These are phyloP conservation scores for Drosophila santomea DNA, from an alignment of 1,140 invertebrate species.

Conservation along the genomic window DNA sequence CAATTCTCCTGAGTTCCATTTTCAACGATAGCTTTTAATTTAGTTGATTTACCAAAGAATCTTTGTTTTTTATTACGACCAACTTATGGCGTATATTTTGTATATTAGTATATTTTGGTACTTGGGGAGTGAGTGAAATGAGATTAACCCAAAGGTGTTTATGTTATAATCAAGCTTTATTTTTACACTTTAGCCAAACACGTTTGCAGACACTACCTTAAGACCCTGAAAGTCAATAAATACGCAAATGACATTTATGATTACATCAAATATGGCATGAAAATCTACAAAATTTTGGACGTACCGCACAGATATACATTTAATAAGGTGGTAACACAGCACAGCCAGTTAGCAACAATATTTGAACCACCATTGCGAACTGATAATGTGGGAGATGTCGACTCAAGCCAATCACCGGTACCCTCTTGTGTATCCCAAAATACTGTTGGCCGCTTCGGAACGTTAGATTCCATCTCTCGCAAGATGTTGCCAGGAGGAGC, in stretches of 20 bases:
- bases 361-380: too few species aligned
- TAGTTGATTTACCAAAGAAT: slow-evolving; percentile 71
- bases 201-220: slow-evolving; percentile 48
- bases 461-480: not conserved
- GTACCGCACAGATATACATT: not conserved
- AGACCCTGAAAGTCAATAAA: slow-evolving; percentile 66
- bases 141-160: slow-evolving; percentile 56
- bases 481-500: not conserved
- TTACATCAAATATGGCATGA: not conserved
- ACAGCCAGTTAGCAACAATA: not conserved
- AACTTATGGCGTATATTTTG: slow-evolving; percentile 25
- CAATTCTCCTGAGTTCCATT: slow-evolving; percentile 54
- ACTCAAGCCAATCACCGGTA: not conserved
- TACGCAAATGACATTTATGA: slow-evolving; percentile 53
- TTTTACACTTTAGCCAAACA: slow-evolving; percentile 60
- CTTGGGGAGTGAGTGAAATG: slow-evolving; percentile 33
- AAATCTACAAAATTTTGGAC: not conserved
- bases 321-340: not conserved
- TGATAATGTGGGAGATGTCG: not conserved
- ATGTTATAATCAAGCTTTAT: slow-evolving; percentile 63
- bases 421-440: not conserved
- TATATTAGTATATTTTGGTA: slow-evolving; percentile 50
- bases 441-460: not conserved
- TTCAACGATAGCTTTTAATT: slow-evolving; percentile 54
- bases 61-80: slow-evolving; percentile 38